These are phyloP conservation scores for Lasioglossum baleicum DNA, from an alignment of 1,140 invertebrate species.

Conservation along the genomic window DNA sequence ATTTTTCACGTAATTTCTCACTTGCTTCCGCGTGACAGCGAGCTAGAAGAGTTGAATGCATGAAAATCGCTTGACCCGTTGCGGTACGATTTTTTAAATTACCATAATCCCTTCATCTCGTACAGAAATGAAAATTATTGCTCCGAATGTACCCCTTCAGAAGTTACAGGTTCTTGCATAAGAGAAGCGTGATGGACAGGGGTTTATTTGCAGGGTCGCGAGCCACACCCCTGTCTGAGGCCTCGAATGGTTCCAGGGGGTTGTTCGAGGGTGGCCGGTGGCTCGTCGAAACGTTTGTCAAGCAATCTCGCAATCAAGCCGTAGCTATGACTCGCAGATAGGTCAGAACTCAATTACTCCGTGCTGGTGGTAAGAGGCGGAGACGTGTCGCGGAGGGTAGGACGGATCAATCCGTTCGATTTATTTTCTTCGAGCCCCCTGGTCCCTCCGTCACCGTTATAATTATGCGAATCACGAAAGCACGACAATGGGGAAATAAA, in stretches of 20 bases:
- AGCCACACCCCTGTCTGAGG: background rate
- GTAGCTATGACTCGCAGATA: conserved; percentile 8
- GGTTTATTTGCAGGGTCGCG: background rate
- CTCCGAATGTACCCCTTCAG: too few relatives aligned
- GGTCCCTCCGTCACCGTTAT: background rate
- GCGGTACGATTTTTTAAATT: too few relatives aligned
- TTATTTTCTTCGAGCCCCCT: conserved; percentile 10
- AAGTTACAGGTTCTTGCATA: too few relatives aligned
- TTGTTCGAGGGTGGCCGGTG: background rate
- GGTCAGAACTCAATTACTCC: conserved; percentile 6
- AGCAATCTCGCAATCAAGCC: conserved; percentile 20
- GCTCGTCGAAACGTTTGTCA: background rate
- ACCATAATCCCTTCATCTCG: too few relatives aligned
- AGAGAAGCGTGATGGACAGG: background rate
- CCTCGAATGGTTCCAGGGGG: background rate
- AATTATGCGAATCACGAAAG: conserved; percentile 1
- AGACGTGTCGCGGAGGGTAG: background rate
- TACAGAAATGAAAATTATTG: too few relatives aligned
- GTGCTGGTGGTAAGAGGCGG: background rate
- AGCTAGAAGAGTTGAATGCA: too few relatives aligned
- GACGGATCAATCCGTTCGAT: conserved; percentile 9
- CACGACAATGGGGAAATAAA: conserved; percentile 7
- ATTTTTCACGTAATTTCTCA: too few relatives aligned
- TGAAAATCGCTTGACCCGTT: too few relatives aligned
- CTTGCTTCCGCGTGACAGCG: too few relatives aligned